Conservation (phyloP, 1,140 invertebrate genomes). For the Diabrotica virgifera region DNA sequence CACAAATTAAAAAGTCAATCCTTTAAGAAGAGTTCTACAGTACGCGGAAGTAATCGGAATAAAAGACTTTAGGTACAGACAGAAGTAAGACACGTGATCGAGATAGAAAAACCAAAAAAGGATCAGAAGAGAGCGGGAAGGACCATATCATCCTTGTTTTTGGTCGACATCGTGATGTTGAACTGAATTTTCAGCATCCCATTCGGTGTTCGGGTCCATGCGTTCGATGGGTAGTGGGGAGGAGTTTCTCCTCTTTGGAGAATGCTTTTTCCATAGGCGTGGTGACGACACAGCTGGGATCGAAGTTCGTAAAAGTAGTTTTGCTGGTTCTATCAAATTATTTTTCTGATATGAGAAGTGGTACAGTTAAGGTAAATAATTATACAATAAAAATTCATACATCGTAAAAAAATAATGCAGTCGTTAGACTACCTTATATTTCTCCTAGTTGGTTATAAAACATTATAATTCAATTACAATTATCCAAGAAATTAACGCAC, state of each 20-base stretch:
- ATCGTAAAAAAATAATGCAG: no score
- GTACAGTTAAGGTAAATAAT: no score
- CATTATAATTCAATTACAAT: no score
- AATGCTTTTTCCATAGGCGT: constrained; percentile 12
- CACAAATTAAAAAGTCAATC: no score
- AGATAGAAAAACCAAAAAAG: constrained; percentile 7
- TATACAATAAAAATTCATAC: no score
- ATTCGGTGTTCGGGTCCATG: constrained; percentile 12
- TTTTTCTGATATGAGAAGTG: no score
- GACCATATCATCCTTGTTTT: constrained; percentile 15
- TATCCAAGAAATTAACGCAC: no score
- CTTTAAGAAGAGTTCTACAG: no score
- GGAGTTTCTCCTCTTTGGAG: background rate
- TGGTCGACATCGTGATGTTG: constrained; percentile 18
- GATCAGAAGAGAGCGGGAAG: constrained; percentile 14
- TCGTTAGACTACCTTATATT: no score
- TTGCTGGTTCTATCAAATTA: background rate
- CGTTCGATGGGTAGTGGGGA: constrained; percentile 15
- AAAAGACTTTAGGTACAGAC: background rate
- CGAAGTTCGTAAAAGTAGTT: background rate
- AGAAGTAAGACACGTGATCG: constrained; percentile 9
- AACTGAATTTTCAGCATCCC: constrained; percentile 19
- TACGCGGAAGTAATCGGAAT: background rate
- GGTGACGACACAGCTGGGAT: constrained; percentile 3
- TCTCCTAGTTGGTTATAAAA: no score